Percentiles rank a stretch among this genome's conserved stretches.
Conservation (phyloP, 92 coral and sea anemone species). For the Actinernus sp. region DNA sequence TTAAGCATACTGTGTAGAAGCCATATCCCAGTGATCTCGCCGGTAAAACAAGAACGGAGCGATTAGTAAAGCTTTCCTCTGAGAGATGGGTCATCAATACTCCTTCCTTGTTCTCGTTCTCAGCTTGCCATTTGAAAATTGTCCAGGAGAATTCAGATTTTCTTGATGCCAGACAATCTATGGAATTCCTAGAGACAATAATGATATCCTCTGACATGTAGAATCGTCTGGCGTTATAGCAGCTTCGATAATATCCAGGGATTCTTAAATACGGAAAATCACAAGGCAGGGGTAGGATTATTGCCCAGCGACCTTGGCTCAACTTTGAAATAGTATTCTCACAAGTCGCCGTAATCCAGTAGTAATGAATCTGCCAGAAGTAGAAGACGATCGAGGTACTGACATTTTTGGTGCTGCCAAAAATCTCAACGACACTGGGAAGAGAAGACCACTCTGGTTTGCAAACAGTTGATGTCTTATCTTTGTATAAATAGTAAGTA, state of each 20-base stretch:
- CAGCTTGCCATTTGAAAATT: constrained; percentile 4
- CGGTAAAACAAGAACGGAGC: constrained; percentile 43
- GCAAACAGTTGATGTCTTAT: constrained; percentile 44
- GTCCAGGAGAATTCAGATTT: constrained; percentile 67
- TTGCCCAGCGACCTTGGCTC: constrained; percentile 20
- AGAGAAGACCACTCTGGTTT: constrained; percentile 33
- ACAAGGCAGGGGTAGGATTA: constrained; percentile 59
- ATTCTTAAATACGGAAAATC: constrained; percentile 46
- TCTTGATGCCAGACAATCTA: constrained; percentile 75
- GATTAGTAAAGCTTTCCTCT: not conserved
- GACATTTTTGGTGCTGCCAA: constrained; percentile 8
- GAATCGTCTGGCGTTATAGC: constrained; percentile 19
- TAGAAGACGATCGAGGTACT: constrained; percentile 18
- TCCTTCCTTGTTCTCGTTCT: constrained; percentile 6
- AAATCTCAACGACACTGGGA: constrained; percentile 13
- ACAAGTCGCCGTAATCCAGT: constrained; percentile 34
- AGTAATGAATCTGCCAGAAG: constrained; percentile 45
- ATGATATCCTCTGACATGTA: constrained; percentile 47
- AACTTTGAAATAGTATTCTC: constrained; percentile 60
- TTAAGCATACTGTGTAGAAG: constrained; percentile 27
- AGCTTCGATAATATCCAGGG: constrained; percentile 34
- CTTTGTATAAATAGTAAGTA: constrained; percentile 62
- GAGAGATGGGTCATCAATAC: constrained; percentile 2
- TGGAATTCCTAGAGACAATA: constrained; percentile 49
- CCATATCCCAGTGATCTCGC: constrained; percentile 47